phyloP scores from a whole-genome alignment of 2,113 vertebrate genomes.

The Neomonachus schauinslandi region DNA sequence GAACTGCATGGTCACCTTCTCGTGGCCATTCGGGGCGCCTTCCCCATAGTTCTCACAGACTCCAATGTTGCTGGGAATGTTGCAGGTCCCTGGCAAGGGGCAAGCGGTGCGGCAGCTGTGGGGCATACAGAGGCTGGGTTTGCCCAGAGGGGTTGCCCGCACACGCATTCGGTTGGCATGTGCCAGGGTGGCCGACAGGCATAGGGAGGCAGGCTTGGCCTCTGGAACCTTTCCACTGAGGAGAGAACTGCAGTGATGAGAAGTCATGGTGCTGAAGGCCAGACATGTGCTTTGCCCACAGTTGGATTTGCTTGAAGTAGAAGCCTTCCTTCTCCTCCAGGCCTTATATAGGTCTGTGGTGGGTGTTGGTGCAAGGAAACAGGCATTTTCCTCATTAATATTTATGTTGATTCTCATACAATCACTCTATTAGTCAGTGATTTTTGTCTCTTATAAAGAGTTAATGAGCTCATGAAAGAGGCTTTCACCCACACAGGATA shows the following conservation, averaged over 20 bases:
- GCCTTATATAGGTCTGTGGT: constrained; percentile 52
- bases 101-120: not conserved
- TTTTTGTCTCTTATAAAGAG: constrained; percentile 56
- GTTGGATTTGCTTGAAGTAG: not conserved
- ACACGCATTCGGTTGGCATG: not conserved
- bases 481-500: not conserved
- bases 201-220: not conserved
- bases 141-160: not conserved
- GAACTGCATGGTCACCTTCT: constrained; percentile 87
- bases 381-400: constrained; percentile 62
- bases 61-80: not conserved
- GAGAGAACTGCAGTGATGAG: not conserved
- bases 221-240: not conserved
- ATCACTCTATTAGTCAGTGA: constrained; percentile 48
- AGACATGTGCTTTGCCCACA: not conserved
- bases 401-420: constrained; percentile 46
- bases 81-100: not conserved
- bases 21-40: constrained; percentile 64
- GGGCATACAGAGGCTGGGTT: constrained; percentile 15
- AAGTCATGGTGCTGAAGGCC: not conserved
- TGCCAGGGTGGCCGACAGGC: not conserved
- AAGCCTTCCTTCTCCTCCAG: not conserved
- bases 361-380: constrained; percentile 62
- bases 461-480: constrained; percentile 66
- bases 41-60: not conserved